Base-by-base conservation (phyloP, 2,113 vertebrate genomes). In the Clinocottus analis region DNA sequence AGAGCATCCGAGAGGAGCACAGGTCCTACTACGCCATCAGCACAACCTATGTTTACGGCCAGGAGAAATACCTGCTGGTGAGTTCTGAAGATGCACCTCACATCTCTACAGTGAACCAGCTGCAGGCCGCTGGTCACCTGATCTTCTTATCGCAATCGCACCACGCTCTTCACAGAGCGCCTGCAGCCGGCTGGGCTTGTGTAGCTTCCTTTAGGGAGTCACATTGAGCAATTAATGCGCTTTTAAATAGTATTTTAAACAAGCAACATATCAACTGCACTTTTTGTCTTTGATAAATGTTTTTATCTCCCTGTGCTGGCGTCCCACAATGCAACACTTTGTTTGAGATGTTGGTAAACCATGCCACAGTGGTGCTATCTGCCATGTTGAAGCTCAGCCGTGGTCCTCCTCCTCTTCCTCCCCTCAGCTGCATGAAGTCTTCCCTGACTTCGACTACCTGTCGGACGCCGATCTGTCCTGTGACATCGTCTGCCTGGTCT, bases 41-140 rank as follows among this genome's bases (percentile, higher is more conserved):
- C 87, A 97, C 97, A 7, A 95, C 97, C 37, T 98, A 97, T 86
- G 97, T 99, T 2, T 99, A 99, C 2, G 98, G 97, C 72, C 98
- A 99, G 87, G 98, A 99, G 90, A 99, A 99, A 87, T 99, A 99
- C 78, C 95, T 99, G 73, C 93, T 99, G 92, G 98, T 99, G 95
- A 97, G 97, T 89, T 60, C 79, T 25, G 14, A 11, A 62, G 0
- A 77, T 6, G 5, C 8, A 11, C 33, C 29, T 51, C 23, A 9
- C 41, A 13, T 49, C 43, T 13, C 45, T 55, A 5, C 11, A 39
- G n/a, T 56, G 58, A 74, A 65, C 55, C 39, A 53, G 51, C 37
- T n/a, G n/a, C n/a, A n/a, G n/a, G n/a, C n/a, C n/a, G n/a, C n/a
- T n/a, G n/a, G n/a, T n/a, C n/a, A n/a, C n/a, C n/a, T n/a, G n/a